A percentile compares a stretch with the other conserved stretches of the same genome.
These are phyloP conservation scores for Hemicentrotus pulcherrimus DNA, from an alignment of 35 echinoderm and acorn worm species.

Conservation along the genomic window DNA sequence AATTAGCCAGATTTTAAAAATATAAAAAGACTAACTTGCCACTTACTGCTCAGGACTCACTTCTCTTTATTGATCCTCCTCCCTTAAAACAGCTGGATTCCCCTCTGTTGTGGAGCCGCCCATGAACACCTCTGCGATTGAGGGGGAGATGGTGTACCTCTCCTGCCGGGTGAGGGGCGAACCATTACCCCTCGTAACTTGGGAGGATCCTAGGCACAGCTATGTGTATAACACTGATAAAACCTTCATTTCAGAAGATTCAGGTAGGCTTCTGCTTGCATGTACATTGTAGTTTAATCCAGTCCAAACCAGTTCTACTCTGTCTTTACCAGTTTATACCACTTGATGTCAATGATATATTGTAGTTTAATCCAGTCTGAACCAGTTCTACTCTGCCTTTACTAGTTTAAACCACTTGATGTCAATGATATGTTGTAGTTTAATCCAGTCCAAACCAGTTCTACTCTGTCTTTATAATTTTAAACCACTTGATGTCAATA, in stretches of 20 bases:
- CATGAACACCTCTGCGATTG: constrained; percentile 80
- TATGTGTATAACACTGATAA: constrained; percentile 57
- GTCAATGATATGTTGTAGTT: too few relatives aligned
- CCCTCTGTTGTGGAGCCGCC: constrained; percentile 67
- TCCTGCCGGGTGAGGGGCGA: constrained; percentile 59
- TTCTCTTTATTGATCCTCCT: background rate
- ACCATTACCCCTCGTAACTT: constrained; percentile 65
- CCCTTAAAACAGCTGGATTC: constrained; percentile 60
- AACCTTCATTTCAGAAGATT: constrained; percentile 69
- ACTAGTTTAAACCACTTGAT: too few relatives aligned
- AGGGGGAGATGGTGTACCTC: constrained; percentile 78
- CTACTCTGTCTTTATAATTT: too few relatives aligned
- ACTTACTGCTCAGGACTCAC: too few relatives aligned
- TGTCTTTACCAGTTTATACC: too few relatives aligned
- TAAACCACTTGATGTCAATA: too few relatives aligned
- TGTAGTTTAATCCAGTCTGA: too few relatives aligned
- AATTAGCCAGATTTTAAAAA: background rate
- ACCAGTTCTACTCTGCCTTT: too few relatives aligned
- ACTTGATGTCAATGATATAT: too few relatives aligned
- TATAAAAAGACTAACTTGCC: background rate
- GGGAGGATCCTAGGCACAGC: constrained; percentile 53
- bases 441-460: too few relatives aligned
- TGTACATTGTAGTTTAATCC: too few relatives aligned
- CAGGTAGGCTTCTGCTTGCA: background rate
- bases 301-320: too few relatives aligned